Conservation (phyloP, 1,140 invertebrate genomes). For the Daktulosphaira vitifoliae region DNA sequence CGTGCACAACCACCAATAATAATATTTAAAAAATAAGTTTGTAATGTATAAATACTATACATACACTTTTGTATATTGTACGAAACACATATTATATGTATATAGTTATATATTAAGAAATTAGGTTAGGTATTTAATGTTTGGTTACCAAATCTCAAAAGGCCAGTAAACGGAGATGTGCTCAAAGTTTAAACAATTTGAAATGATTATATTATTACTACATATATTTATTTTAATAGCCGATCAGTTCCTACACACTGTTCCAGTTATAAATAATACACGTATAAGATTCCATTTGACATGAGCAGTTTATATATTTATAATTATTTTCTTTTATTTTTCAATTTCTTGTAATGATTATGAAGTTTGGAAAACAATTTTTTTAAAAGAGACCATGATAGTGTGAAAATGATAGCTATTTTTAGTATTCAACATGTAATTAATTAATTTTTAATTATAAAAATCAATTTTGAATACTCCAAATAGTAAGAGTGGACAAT, state of each 20-base stretch:
- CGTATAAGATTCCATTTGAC: too few relatives aligned
- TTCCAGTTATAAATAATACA: constrained; percentile 14
- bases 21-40: not conserved
- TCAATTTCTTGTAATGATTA: too few relatives aligned
- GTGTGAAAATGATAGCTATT: too few relatives aligned
- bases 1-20: not conserved
- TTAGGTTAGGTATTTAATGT: constrained; percentile 28
- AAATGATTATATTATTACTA: constrained; percentile 10
- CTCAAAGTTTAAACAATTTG: constrained; percentile 25
- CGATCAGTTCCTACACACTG: constrained; percentile 27
- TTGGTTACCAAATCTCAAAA: constrained; percentile 34
- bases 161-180: constrained; percentile 32
- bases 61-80: constrained; percentile 14
- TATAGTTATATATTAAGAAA: constrained; percentile 5
- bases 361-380: too few relatives aligned
- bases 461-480: too few relatives aligned
- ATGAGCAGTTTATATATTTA: too few relatives aligned
- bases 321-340: too few relatives aligned
- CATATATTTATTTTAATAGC: not conserved
- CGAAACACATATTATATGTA: not conserved
- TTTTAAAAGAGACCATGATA: too few relatives aligned
- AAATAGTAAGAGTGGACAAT: too few relatives aligned
- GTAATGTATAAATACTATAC: constrained; percentile 4
- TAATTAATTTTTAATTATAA: too few relatives aligned
- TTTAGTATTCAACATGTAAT: too few relatives aligned